Evolutionary conservation across 2,888 invertebrate species (phyloP), one percentile per base, ranked within the genome.

Genomic region (Nowickia ferox): DNA sequence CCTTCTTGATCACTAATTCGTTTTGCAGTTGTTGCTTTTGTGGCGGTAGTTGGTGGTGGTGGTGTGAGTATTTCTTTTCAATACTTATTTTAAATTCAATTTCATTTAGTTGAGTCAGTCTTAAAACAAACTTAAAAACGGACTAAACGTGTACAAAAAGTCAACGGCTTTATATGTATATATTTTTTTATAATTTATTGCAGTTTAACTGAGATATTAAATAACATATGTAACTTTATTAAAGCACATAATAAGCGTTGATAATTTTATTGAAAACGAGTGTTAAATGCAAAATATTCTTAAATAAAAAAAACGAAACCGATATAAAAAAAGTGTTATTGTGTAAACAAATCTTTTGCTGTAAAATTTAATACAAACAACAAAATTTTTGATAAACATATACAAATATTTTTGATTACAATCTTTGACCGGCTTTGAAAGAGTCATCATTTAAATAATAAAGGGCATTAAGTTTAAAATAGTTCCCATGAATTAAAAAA

Each of bases 71-170:
- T 66, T 55, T 17, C 17, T 48, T 51, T 77, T 72, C 66, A 68
- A 63, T 68, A 79, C 44, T 75, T 42, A 55, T 65, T 76, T 83
- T 61, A 66, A 76, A 71, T 76, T 66, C 19, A 66, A 83, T 72
- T 83, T 86, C 66, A 72, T 72, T 63, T 51, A 71, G 79, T 87
- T 89, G 90, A 91, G 88, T 91, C 92, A 91, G 91, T 91, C 91
- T 87, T 87, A 51, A 87, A 90, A 88, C 89, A 88, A 88, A 88
- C 89, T 88, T 90, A 88, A 88, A 72, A 88, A 87, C 84, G 86
- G 53, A 44, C 76, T 69, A 76, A 79, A 10, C 22, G 77, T 63
- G 79, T 80, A 30, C 30, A 42, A 72, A 55, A 44, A 51, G 10
- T 51, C 69, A 69, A 77, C 84, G 63, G 80, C 75, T 66, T 61